Evolutionary conservation across 2,113 vertebrate genomes (phyloP).

Genomic region (Cricetomys ansorgei): DNA sequence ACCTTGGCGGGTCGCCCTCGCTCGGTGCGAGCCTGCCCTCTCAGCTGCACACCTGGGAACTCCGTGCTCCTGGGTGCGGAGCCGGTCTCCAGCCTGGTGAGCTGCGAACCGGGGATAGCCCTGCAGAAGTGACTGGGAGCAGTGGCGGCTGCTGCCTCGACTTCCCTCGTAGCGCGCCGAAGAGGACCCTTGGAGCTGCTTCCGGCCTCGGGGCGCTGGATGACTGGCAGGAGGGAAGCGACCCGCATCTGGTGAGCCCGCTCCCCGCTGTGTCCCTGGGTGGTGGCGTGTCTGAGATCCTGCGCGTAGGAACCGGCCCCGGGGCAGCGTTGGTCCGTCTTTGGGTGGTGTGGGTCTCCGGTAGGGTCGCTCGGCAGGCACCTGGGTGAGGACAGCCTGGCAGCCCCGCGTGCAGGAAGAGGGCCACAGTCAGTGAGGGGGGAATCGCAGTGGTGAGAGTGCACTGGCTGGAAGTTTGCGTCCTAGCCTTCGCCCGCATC

Average conservation of each 20-base stretch:
- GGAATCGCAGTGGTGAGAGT: not conserved
- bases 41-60: not conserved
- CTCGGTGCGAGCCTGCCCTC: not conserved
- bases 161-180: not conserved
- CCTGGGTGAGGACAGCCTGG: not conserved
- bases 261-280: not conserved
- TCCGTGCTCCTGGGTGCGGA: not conserved
- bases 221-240: slow-evolving; percentile 39
- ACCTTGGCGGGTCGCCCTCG: not conserved
- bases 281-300: not conserved
- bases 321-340: not conserved
- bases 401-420: not conserved
- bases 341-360: not conserved
- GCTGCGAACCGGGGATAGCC: not conserved
- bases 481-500: not conserved
- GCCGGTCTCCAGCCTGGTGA: not conserved
- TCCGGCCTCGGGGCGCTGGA: not conserved
- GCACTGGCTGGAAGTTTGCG: slow-evolving; percentile 66
- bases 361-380: not conserved
- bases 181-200: slow-evolving; percentile 23
- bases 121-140: not conserved
- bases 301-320: not conserved
- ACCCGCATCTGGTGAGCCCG: slow-evolving; percentile 69
- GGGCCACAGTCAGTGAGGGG: not conserved
- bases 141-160: slow-evolving; percentile 19